A percentile compares a stretch with the other conserved stretches of the same genome.
phyloP scores from a whole-genome alignment of 1,140 invertebrate species.

The Harpegnathos saltator region DNA sequence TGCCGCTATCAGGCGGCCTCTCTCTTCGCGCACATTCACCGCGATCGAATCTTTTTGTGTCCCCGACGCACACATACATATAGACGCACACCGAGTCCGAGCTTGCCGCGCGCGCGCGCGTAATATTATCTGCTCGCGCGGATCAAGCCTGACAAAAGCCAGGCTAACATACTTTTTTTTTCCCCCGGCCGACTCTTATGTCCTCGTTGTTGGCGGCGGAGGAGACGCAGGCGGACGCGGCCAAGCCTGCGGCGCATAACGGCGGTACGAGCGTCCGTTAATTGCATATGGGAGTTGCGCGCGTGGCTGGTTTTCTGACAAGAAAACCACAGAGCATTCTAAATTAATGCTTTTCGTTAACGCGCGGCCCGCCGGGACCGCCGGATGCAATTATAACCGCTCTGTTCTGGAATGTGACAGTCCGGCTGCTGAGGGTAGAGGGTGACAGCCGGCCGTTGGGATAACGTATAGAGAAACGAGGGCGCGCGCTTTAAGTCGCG shows the following conservation, averaged over 20 bases:
- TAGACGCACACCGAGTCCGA: no score
- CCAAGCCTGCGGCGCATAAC: slow-evolving; percentile 47
- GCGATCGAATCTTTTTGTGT: slow-evolving; percentile 34
- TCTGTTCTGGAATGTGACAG: slow-evolving; percentile 64
- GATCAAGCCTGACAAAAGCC: slow-evolving; percentile 1
- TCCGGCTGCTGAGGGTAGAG: neutral
- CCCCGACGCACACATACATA: neutral
- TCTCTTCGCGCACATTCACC: slow-evolving; percentile 2
- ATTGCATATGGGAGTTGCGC: slow-evolving; percentile 75
- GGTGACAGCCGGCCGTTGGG: neutral
- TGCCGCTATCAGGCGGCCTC: neutral
- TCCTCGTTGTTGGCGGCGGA: slow-evolving; percentile 43
- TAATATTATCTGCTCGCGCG: neutral
- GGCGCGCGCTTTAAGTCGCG: slow-evolving; percentile 1
- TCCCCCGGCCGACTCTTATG: slow-evolving; percentile 29
- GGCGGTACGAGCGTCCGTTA: slow-evolving; percentile 63
- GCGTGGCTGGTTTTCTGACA: slow-evolving; percentile 43
- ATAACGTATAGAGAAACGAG: neutral
- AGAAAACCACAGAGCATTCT: slow-evolving; percentile 75
- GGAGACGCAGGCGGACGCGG: no score
- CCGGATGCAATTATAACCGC: slow-evolving; percentile 77
- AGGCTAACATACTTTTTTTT: neutral
- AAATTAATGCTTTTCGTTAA: slow-evolving; percentile 80
- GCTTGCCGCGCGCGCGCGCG: neutral
- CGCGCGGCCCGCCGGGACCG: slow-evolving; percentile 47